phyloP scores from a whole-genome alignment of 2,888 invertebrate species.

The Odiellus spinosus region DNA sequence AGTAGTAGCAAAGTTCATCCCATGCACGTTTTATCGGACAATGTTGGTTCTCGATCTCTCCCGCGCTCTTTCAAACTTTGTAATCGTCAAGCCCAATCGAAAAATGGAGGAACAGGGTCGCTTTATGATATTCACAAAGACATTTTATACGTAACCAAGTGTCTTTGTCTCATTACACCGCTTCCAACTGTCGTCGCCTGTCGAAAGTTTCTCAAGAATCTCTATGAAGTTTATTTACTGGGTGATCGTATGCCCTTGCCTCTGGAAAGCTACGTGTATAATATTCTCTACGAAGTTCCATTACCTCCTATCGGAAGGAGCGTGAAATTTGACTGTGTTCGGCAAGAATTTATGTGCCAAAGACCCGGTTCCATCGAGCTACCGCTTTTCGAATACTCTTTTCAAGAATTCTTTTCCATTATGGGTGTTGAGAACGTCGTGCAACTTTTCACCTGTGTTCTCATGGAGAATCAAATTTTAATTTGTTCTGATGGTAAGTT shows the following conservation, averaged over 20 bases:
- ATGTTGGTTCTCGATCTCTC: slow-evolving; percentile 55
- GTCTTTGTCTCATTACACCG: slow-evolving; percentile 80
- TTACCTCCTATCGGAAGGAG: slow-evolving; percentile 78
- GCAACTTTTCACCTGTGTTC: slow-evolving; percentile 80
- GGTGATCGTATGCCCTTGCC: slow-evolving; percentile 32
- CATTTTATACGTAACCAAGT: slow-evolving; percentile 85
- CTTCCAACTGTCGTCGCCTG: slow-evolving; percentile 72
- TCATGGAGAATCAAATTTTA: slow-evolving; percentile 91
- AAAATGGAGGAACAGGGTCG: slow-evolving; percentile 16
- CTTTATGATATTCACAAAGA: slow-evolving; percentile 81
- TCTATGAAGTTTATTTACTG: slow-evolving; percentile 50
- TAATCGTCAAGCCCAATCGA: slow-evolving; percentile 19
- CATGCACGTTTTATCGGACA: slow-evolving; percentile 23
- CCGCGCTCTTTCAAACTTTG: slow-evolving; percentile 71
- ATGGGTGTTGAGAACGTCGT: slow-evolving; percentile 83
- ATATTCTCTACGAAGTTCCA: slow-evolving; percentile 82
- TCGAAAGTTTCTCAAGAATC: slow-evolving; percentile 66
- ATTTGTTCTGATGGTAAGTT: slow-evolving; percentile 67
- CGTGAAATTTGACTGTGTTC: slow-evolving; percentile 43
- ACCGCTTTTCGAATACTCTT: slow-evolving; percentile 82
- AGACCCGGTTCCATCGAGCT: slow-evolving; percentile 46
- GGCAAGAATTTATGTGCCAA: slow-evolving; percentile 25
- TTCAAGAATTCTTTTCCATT: slow-evolving; percentile 70
- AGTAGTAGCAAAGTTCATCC: slow-evolving; percentile 51
- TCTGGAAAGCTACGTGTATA: slow-evolving; percentile 86